Evolutionary conservation across 1,140 invertebrate genomes (phyloP).

Genomic region (Aphelenchoides besseyi): DNA sequence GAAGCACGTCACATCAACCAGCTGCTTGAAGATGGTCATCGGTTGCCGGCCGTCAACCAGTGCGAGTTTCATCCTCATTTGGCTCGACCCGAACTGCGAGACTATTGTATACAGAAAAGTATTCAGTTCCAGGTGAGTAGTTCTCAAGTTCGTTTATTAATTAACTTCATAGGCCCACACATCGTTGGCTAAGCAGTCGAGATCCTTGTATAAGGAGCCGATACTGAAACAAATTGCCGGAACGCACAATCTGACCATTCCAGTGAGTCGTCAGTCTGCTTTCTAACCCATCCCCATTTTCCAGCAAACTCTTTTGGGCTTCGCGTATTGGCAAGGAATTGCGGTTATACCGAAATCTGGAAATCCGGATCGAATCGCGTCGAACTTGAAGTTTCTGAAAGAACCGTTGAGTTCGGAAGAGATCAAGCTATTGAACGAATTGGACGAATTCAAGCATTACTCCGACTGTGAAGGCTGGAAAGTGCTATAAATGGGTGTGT

Average conservation of each 20-base stretch:
- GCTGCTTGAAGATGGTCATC: constrained; percentile 68
- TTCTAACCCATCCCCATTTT: background rate
- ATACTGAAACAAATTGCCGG: constrained; percentile 42
- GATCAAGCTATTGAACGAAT: constrained; percentile 25
- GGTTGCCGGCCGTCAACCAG: constrained; percentile 75
- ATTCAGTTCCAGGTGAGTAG: constrained; percentile 65
- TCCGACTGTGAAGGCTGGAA: constrained; percentile 49
- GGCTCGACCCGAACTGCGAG: constrained; percentile 57
- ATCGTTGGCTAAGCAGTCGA: constrained; percentile 34
- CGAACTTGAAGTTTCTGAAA: constrained; percentile 45
- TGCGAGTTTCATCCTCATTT: constrained; percentile 66
- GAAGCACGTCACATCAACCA: constrained; percentile 72
- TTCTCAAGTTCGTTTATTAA: constrained; percentile 20
- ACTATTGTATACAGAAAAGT: constrained; percentile 63
- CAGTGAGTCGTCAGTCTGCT: constrained; percentile 27
- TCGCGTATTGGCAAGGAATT: constrained; percentile 48
- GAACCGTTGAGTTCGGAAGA: constrained; percentile 29
- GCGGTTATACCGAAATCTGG: constrained; percentile 59
- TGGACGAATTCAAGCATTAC: constrained; percentile 36
- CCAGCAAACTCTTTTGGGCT: constrained; percentile 49
- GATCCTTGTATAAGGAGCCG: constrained; percentile 35
- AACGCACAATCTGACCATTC: constrained; percentile 41
- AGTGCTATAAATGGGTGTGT: constrained; percentile 17
- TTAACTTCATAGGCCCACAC: constrained; percentile 34
- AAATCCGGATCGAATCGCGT: constrained; percentile 44